phyloP scores from a whole-genome alignment of 2,797 vertebrate species.

The Pangasius sanitwongsei region DNA sequence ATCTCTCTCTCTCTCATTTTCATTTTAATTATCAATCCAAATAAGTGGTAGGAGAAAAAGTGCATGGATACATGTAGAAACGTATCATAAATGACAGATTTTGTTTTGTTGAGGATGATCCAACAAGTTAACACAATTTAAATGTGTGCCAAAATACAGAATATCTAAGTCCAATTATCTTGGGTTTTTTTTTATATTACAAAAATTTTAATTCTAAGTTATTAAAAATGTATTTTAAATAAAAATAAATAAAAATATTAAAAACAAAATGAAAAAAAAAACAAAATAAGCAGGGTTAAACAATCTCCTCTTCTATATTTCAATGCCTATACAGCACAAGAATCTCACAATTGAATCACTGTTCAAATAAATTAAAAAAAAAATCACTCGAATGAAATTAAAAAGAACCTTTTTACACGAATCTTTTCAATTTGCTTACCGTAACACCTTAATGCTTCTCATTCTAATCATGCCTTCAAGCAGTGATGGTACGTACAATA shows the following conservation, averaged over 20 bases:
- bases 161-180: neutral
- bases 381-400: too few relatives aligned
- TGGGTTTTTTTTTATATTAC: neutral
- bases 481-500: neutral
- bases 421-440: neutral
- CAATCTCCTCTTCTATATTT: neutral
- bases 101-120: neutral
- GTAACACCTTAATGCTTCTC: neutral
- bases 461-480: neutral
- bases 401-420: too few relatives aligned
- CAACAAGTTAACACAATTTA: neutral
- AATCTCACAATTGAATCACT: neutral
- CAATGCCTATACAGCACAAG: neutral
- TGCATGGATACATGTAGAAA: neutral
- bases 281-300: neutral
- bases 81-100: neutral
- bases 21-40: neutral
- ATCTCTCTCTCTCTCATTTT: neutral
- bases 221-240: neutral
- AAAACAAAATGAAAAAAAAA: neutral
- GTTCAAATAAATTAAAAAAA: neutral
- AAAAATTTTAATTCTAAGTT: neutral
- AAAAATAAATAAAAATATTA: neutral
- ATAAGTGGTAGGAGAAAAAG: neutral
- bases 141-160: neutral